A percentile compares a stretch with the other conserved stretches of the same genome.
Evolutionary conservation across 2,113 vertebrate genomes (phyloP).

Genomic region (Ptyas mucosa): DNA sequence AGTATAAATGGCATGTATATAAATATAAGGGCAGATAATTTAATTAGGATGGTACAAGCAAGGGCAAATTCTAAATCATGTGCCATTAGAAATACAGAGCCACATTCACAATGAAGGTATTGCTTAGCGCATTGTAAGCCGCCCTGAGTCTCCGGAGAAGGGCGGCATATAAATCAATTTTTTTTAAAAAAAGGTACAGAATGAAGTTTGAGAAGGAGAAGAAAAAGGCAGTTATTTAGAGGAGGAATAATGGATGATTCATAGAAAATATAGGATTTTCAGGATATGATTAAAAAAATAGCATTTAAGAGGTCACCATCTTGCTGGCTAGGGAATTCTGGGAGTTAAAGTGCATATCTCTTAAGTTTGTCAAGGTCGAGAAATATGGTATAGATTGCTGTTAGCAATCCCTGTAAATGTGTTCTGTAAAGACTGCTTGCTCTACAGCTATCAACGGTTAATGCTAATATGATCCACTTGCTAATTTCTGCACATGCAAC

Average conservation of each 20-base stretch:
- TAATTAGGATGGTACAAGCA: too few relatives aligned
- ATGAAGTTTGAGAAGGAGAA: not conserved
- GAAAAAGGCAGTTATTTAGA: not conserved
- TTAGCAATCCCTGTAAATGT: not conserved
- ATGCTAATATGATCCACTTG: not conserved
- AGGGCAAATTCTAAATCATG: not conserved
- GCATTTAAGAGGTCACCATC: not conserved
- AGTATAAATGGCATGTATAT: not conserved
- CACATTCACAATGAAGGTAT: not conserved
- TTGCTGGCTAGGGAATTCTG: not conserved
- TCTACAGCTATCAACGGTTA: not conserved
- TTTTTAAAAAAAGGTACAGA: too few relatives aligned
- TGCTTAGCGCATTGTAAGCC: too few relatives aligned
- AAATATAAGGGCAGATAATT: not conserved
- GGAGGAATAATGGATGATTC: not conserved
- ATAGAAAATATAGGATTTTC: not conserved
- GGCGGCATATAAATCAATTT: too few relatives aligned
- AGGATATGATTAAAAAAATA: not conserved
- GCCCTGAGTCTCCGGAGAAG: too few relatives aligned
- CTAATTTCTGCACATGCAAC: not conserved
- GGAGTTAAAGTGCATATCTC: not conserved
- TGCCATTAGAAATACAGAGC: not conserved
- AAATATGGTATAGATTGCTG: not conserved
- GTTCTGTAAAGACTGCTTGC: not conserved
- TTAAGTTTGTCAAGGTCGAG: not conserved